A percentile compares a stretch with the other conserved stretches of the same genome.
Conservation (phyloP, 2,113 vertebrate species). For the Rhodinocichla rosea region DNA sequence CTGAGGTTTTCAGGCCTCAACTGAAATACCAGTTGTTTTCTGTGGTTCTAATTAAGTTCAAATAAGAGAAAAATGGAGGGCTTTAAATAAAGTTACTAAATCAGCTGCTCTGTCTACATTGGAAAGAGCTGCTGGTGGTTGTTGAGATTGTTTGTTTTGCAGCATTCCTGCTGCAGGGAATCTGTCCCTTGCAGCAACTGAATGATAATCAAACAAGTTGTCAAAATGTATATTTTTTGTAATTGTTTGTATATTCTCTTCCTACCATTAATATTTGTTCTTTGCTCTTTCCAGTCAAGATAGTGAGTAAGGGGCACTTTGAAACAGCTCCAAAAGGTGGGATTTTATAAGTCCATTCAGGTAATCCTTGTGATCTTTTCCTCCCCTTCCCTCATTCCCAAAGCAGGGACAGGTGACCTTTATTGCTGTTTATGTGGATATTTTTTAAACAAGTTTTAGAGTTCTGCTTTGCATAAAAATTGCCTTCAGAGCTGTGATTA, state of each 20-base stretch:
- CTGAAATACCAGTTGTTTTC: background rate
- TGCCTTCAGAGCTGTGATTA: background rate
- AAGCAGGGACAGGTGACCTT: background rate
- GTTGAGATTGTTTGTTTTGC: background rate
- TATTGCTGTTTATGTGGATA: background rate
- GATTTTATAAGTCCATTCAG: background rate
- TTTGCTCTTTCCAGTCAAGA: background rate
- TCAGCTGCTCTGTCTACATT: background rate
- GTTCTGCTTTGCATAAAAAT: background rate
- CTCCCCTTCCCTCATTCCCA: background rate
- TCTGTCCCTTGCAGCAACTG: background rate
- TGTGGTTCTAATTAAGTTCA: background rate
- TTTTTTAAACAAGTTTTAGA: background rate
- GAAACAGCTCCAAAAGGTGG: background rate
- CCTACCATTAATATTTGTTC: background rate
- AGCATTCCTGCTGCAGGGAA: background rate
- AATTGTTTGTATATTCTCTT: background rate
- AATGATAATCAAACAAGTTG: background rate
- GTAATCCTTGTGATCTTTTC: background rate
- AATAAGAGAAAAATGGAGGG: background rate
- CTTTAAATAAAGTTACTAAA: background rate
- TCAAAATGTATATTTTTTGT: background rate
- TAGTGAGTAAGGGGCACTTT: background rate
- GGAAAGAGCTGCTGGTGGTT: background rate
- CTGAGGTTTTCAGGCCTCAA: background rate